Conservation (phyloP, 2,113 vertebrate genomes). For the Onychostoma macrolepis region DNA sequence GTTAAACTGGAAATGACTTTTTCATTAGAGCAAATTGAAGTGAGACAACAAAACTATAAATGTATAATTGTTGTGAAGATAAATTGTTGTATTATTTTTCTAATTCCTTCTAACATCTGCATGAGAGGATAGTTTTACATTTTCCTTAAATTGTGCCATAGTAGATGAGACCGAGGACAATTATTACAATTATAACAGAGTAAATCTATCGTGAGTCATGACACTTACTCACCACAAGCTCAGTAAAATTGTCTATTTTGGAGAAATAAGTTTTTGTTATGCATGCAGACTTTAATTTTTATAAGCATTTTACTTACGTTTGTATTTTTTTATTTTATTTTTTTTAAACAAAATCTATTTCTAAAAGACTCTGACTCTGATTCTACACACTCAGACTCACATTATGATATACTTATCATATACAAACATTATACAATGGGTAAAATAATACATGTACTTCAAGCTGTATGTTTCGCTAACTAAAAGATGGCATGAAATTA, state of each 20-base stretch:
- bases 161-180: not conserved
- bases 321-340: too few relatives aligned
- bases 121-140: not conserved
- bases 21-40: slow-evolving; percentile 53
- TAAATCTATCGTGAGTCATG: not conserved
- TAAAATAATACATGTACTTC: not conserved
- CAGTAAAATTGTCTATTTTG: too few relatives aligned
- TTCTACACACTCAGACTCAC: too few relatives aligned
- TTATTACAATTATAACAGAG: not conserved
- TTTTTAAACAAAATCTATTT: too few relatives aligned
- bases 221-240: not conserved
- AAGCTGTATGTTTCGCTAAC: not conserved
- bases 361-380: too few relatives aligned
- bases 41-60: slow-evolving; percentile 36
- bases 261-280: too few relatives aligned
- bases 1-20: slow-evolving; percentile 59
- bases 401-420: not conserved
- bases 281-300: too few relatives aligned
- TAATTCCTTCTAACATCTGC: not conserved
- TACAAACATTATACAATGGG: not conserved
- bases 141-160: not conserved
- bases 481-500: not conserved
- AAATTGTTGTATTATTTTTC: slow-evolving; percentile 4
- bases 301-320: too few relatives aligned
- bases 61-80: slow-evolving; percentile 34